Evolutionary conservation across 2,113 vertebrate genomes (phyloP).

Genomic region (Corvus cornix): DNA sequence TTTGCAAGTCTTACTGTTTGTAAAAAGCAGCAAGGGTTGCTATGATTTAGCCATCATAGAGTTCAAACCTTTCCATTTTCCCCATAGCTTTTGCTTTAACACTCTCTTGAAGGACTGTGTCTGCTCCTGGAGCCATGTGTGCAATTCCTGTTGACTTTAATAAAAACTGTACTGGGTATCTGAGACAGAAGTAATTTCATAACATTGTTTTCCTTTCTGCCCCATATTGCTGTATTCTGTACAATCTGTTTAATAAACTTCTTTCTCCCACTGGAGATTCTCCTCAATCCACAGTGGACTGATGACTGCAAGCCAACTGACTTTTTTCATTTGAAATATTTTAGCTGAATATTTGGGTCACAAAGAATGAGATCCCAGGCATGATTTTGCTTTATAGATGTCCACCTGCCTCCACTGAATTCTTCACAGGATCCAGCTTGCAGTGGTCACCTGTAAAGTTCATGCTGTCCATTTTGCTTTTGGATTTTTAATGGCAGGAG

Average conservation of each 20-base stretch:
- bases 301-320: background rate
- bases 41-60: background rate
- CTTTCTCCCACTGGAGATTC: constrained; percentile 17
- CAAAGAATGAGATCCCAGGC: background rate
- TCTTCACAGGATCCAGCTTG: background rate
- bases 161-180: background rate
- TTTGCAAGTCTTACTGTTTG: background rate
- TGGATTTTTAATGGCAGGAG: background rate
- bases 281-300: background rate
- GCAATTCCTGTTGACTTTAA: constrained; percentile 35
- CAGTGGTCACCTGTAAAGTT: background rate
- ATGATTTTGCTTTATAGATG: background rate
- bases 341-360: background rate
- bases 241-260: constrained; percentile 55
- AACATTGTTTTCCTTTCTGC: constrained; percentile 3
- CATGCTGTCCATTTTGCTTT: background rate
- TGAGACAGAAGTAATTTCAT: constrained; percentile 47
- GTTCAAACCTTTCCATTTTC: background rate
- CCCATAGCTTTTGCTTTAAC: background rate
- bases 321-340: background rate
- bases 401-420: background rate
- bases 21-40: background rate
- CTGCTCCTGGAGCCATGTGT: background rate
- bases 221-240: constrained; percentile 17
- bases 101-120: background rate